Conservation (phyloP, 2,888 invertebrate genomes). For the Ptilodon capucinus region DNA sequence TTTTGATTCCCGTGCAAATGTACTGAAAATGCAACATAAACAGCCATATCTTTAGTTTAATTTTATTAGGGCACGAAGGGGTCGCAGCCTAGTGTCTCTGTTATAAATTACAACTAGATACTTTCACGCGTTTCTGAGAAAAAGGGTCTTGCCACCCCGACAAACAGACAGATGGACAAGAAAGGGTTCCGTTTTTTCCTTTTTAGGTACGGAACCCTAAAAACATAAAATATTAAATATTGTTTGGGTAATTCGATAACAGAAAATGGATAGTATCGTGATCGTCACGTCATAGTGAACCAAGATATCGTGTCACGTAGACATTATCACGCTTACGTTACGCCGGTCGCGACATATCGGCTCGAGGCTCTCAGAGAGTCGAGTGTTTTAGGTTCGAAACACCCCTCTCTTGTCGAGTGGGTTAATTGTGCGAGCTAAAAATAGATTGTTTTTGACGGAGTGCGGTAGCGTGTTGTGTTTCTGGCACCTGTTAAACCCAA, state of each 20-base stretch:
- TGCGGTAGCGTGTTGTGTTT: conserved; percentile 7
- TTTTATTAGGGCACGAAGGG: no score
- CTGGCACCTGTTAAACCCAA: conserved; percentile 10
- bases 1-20: no score
- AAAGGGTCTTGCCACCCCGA: no score
- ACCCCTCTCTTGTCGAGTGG: conserved; percentile 35
- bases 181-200: no score
- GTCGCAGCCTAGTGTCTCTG: no score
- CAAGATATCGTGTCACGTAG: conserved; percentile 16
- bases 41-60: no score
- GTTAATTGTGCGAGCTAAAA: conserved; percentile 42
- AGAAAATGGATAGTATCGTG: conserved; percentile 6
- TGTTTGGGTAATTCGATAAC: neutral
- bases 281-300: conserved; percentile 4
- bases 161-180: no score
- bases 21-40: no score
- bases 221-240: no score
- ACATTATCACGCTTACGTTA: conserved; percentile 24
- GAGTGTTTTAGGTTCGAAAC: conserved; percentile 31
- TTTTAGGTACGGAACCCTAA: no score
- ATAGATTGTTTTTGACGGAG: conserved; percentile 21
- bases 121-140: no score
- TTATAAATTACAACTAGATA: no score
- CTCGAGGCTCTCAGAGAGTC: neutral
- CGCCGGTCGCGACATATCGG: conserved; percentile 13